Evolutionary conservation across 2,797 vertebrate species (phyloP).

Genomic region (Melanotaenia pygmaea): DNA sequence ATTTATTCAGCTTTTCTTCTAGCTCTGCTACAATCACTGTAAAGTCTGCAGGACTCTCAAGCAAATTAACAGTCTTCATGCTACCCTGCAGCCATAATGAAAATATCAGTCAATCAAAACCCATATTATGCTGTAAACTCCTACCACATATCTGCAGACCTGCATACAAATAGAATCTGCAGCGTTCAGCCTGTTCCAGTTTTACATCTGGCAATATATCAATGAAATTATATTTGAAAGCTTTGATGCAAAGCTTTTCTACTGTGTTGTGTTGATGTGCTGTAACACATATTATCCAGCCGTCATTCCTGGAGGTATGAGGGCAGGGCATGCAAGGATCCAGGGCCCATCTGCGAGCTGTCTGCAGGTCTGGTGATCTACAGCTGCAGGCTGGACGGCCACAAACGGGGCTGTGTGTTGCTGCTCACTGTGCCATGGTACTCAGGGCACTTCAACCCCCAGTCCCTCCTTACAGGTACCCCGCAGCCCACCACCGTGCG

Average conservation of each 20-base stretch:
- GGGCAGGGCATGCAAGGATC: conserved; percentile 31
- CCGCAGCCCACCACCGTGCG: conserved; percentile 90
- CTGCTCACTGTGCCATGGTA: conserved; percentile 83
- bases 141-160: conserved; percentile 65
- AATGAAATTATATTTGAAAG: conserved; percentile 34
- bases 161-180: conserved; percentile 72
- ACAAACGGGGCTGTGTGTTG: conserved; percentile 83
- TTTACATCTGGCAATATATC: conserved; percentile 27
- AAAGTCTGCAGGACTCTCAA: conserved; percentile 79
- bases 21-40: conserved; percentile 73
- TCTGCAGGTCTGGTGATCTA: conserved; percentile 80
- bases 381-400: conserved; percentile 77
- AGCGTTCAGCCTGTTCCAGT: conserved; percentile 37
- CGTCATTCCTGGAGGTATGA: conserved; percentile 29
- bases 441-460: conserved; percentile 91
- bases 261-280: conserved; percentile 17
- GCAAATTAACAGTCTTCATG: conserved; percentile 80
- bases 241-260: conserved; percentile 10
- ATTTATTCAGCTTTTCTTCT: conserved; percentile 79
- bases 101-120: conserved; percentile 83
- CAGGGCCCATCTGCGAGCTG: conserved; percentile 69
- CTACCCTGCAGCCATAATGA: conserved; percentile 81
- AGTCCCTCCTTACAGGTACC: conserved; percentile 97
- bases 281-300: conserved; percentile 39
- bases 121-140: conserved; percentile 71